These are phyloP conservation scores for Syngnathus typhle DNA, from an alignment of 2,113 vertebrate species.

Conservation along the genomic window DNA sequence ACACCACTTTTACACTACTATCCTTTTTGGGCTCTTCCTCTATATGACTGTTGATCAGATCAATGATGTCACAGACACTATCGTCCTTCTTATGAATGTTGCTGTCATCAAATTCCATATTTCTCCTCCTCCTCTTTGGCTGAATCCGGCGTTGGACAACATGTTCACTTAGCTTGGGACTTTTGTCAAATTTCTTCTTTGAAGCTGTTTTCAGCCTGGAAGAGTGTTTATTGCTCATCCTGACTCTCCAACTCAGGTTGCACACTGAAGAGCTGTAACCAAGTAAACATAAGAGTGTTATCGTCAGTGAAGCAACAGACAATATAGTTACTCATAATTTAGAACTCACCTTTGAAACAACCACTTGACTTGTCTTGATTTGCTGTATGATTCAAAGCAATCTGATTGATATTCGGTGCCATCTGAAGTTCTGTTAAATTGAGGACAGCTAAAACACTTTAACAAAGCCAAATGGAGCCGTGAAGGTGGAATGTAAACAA, in stretches of 20 bases:
- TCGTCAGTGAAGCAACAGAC: not conserved
- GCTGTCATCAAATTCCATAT: not conserved
- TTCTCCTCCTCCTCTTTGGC: not conserved
- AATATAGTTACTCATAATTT: too few relatives aligned
- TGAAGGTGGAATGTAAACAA: not conserved
- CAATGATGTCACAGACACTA: conserved; percentile 5
- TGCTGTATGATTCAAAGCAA: conserved; percentile 21
- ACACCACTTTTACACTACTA: not conserved
- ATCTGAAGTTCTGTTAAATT: conserved; percentile 4
- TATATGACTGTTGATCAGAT: conserved; percentile 14
- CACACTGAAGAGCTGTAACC: conserved; percentile 38
- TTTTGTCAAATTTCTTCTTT: conserved; percentile 2
- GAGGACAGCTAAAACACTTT: conserved; percentile 3
- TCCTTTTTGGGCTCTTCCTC: not conserved
- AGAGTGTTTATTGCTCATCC: conserved; percentile 22
- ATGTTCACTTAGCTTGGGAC: not conserved
- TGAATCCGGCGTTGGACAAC: not conserved
- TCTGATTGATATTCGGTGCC: conserved; percentile 7
- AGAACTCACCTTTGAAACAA: not conserved
- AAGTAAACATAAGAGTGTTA: not conserved
- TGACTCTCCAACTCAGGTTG: conserved; percentile 15
- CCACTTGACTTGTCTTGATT: conserved; percentile 2
- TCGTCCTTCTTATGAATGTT: not conserved
- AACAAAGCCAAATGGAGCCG: not conserved
- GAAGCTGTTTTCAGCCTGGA: conserved; percentile 6